These are phyloP conservation scores for Oscheius sp. DNA, from an alignment of 2,888 invertebrate genomes.

Conservation along the genomic window DNA sequence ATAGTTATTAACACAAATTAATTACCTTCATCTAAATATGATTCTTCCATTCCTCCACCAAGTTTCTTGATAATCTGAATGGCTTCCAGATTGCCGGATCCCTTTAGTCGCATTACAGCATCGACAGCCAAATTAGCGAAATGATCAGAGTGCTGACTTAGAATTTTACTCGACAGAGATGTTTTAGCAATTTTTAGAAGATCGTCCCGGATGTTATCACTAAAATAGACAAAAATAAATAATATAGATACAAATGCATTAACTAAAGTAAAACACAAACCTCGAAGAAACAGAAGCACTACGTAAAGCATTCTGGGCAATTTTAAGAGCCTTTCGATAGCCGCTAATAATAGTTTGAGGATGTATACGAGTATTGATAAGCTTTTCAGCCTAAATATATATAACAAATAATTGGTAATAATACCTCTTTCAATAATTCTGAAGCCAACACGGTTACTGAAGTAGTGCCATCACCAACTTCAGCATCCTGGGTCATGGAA, in stretches of 20 bases:
- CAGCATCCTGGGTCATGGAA: conserved; percentile 97
- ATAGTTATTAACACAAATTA: background rate
- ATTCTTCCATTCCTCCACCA: conserved; percentile 90
- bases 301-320: conserved; percentile 84
- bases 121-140: conserved; percentile 94
- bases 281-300: conserved; percentile 84
- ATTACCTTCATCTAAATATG: conserved; percentile 82
- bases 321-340: conserved; percentile 87
- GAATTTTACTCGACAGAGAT: conserved; percentile 95
- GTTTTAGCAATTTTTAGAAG: conserved; percentile 95
- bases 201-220: conserved; percentile 80
- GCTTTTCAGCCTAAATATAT: conserved; percentile 81
- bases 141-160: conserved; percentile 94
- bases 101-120: conserved; percentile 91
- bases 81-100: conserved; percentile 90
- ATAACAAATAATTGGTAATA: background rate
- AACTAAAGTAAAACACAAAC: background rate
- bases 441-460: conserved; percentile 95
- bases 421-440: conserved; percentile 83
- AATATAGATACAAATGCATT: background rate
- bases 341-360: conserved; percentile 97
- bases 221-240: conserved; percentile 21
- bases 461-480: conserved; percentile 99
- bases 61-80: conserved; percentile 97
- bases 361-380: conserved; percentile 91